Evolutionary conservation across 2,797 vertebrate genomes (phyloP).

Genomic region (Falco cherrug): DNA sequence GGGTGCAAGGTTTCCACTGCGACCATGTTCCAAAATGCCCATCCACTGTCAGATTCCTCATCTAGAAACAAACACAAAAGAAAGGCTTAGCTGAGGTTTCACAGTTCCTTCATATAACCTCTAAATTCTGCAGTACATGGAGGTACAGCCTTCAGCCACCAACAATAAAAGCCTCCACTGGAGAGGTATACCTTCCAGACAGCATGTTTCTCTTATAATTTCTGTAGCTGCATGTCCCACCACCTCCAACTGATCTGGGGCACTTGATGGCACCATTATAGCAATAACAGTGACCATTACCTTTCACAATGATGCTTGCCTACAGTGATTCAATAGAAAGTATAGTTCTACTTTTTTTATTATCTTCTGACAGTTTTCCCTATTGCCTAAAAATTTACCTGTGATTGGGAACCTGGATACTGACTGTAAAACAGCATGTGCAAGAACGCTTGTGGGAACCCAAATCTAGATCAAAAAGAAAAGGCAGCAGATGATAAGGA

Average conservation of each 20-base stretch:
- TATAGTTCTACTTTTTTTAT: rapidly evolving
- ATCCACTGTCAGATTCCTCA: conserved; percentile 92
- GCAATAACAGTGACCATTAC: background rate
- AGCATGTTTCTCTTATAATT: background rate
- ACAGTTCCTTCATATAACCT: background rate
- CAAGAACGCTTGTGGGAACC: background rate
- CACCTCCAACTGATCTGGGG: background rate
- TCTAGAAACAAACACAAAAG: conserved; percentile 73
- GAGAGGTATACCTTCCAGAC: background rate
- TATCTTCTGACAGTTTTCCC: background rate
- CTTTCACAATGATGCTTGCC: background rate
- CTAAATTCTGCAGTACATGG: background rate
- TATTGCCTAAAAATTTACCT: background rate
- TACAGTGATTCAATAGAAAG: background rate
- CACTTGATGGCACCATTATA: background rate
- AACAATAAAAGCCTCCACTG: background rate
- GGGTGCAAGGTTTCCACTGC: conserved; percentile 87
- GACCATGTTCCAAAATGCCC: conserved; percentile 90
- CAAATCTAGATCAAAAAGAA: background rate
- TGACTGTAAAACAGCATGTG: background rate
- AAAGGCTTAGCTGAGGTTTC: background rate
- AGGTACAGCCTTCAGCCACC: background rate
- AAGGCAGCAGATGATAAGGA: background rate
- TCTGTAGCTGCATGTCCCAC: background rate
- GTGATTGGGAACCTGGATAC: background rate